Evolutionary conservation across 2,888 invertebrate species (phyloP).

Genomic region (Drosophila algonquin): DNA sequence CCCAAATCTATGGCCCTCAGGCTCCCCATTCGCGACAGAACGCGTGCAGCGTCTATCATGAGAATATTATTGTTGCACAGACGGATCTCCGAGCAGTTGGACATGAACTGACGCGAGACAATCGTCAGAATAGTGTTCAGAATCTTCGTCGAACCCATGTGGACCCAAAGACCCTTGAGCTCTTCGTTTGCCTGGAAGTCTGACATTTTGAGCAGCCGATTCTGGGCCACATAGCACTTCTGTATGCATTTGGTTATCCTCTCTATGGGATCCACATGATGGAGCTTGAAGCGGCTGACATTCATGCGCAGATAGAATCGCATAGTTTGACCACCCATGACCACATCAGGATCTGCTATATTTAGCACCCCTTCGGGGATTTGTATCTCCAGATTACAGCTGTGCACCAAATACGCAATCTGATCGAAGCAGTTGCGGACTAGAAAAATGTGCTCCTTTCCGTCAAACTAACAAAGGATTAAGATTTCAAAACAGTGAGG

Average conservation of each 20-base stretch:
- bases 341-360: constrained; percentile 16
- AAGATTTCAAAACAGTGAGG: not conserved
- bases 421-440: constrained; percentile 80
- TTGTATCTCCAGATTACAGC: constrained; percentile 69
- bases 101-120: constrained; percentile 74
- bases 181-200: constrained; percentile 75
- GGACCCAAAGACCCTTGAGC: constrained; percentile 74
- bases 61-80: constrained; percentile 77
- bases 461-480: constrained; percentile 56
- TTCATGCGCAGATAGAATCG: constrained; percentile 76
- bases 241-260: constrained; percentile 72
- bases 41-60: constrained; percentile 60
- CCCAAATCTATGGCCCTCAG: constrained; percentile 79
- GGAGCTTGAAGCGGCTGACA: constrained; percentile 67
- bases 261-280: constrained; percentile 75
- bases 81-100: constrained; percentile 74
- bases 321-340: constrained; percentile 35
- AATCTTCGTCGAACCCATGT: constrained; percentile 72
- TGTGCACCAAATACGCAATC: constrained; percentile 67
- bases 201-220: constrained; percentile 77
- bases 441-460: constrained; percentile 76
- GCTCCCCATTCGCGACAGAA: constrained; percentile 70
- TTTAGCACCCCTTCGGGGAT: constrained; percentile 55
- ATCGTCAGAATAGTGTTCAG: constrained; percentile 69
- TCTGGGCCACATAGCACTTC: constrained; percentile 71